Evolutionary conservation across 2,797 vertebrate species (phyloP).

Genomic region (Phrynocephalus vlangalii): DNA sequence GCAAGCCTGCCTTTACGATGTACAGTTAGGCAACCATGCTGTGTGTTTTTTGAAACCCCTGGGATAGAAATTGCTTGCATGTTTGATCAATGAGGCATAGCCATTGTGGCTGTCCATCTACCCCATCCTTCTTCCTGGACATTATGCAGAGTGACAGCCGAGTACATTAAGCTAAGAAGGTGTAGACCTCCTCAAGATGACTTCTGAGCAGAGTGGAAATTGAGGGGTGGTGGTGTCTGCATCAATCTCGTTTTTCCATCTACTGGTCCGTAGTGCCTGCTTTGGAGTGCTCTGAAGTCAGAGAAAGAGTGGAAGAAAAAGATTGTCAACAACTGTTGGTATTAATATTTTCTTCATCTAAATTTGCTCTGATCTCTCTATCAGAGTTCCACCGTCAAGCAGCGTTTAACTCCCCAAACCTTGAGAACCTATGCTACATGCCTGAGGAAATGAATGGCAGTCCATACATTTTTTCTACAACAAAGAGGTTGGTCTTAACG

Average conservation of each 20-base stretch:
- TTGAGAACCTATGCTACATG: too few relatives aligned
- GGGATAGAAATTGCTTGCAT: not conserved
- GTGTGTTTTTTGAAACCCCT: not conserved
- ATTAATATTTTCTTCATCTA: too few relatives aligned
- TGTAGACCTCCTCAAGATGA: not conserved
- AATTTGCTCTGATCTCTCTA: too few relatives aligned
- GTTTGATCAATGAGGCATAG: not conserved
- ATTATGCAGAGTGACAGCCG: not conserved
- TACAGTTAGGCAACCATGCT: not conserved
- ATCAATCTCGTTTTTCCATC: not conserved
- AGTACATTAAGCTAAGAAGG: not conserved
- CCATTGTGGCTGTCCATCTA: not conserved
- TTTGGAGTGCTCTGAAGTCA: too few relatives aligned
- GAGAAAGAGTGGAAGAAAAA: not conserved
- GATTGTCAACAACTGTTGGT: too few relatives aligned
- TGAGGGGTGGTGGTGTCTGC: not conserved
- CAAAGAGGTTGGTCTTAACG: too few relatives aligned
- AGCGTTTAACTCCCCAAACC: too few relatives aligned
- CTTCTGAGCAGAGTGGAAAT: not conserved
- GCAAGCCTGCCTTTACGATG: not conserved
- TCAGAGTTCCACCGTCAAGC: too few relatives aligned
- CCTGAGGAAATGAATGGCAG: too few relatives aligned
- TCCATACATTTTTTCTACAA: too few relatives aligned
- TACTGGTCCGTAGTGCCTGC: not conserved
- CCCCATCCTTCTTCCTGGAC: not conserved